Base-by-base conservation (phyloP, 2,113 vertebrate genomes). In the Bagarius yarrelli region DNA sequence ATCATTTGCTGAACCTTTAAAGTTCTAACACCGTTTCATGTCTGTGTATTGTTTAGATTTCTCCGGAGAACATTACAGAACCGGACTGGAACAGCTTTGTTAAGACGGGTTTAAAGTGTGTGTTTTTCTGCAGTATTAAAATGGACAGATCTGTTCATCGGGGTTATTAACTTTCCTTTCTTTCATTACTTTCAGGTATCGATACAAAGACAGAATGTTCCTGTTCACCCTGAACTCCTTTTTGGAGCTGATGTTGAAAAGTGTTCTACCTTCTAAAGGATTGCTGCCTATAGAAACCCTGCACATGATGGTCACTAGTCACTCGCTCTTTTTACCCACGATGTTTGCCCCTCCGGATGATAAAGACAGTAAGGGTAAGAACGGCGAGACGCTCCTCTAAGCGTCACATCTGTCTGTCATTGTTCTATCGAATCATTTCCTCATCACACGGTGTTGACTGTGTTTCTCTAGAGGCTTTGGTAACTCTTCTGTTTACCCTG, bases 221-320 rank as follows among this genome's bases (percentile, higher is more conserved):
- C 78, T 99, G 83, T 88, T 86, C 79, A 87, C 93, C 0, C 79
- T 99, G 19, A 86, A 79, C 0, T 0, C 32, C n/a, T 87, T 95
- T 56, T 4, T 93, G 57, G 88, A 90, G 25, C 57, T 89, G 12
- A 81, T 98, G 9, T 97, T 98, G 32, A 56, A 53, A 5, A 69
- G 30, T 53, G 76, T 86, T 0, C 91, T 90, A 0, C 1, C 57
- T 40, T 61, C 64, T 69, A 75, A 90, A 13, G 86, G 87, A 72
- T 91, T 97, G 72, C 30, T 95, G 47, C 91, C 89, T 19, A 88
- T 95, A 11, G 82, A 93, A 0, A 91, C 89, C 30, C 56, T 98
- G 34, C 93, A 99, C 85, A 92, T 92, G 93, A 98, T 99, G 97
- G 90, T 93, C 86, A 96, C 90, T 18, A 97, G 95, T 88, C 97